Evolutionary conservation across 23 tunicate species (phyloP).

Genomic region (Pegea sp.): DNA sequence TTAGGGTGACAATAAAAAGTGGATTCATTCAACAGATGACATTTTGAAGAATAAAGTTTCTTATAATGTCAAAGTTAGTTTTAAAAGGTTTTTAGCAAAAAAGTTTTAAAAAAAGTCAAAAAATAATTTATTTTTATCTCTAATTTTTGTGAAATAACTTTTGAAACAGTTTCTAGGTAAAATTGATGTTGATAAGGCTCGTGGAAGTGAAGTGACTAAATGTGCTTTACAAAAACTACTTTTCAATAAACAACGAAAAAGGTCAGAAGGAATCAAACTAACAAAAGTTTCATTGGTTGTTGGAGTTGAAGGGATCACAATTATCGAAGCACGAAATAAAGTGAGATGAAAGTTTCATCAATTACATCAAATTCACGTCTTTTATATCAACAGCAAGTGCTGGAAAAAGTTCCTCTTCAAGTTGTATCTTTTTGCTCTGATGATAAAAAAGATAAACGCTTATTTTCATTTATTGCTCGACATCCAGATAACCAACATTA

Average conservation of each 20-base stretch:
- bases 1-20: neutral
- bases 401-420: slow-evolving; percentile 41
- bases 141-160: neutral
- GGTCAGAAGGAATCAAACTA: neutral
- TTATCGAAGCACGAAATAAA: neutral
- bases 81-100: no score
- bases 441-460: slow-evolving; percentile 54
- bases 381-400: slow-evolving; percentile 6
- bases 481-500: slow-evolving; percentile 50
- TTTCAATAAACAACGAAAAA: neutral
- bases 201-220: neutral
- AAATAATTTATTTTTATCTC: neutral
- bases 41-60: neutral
- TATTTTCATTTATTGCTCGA: slow-evolving; percentile 80
- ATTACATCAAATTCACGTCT: no score
- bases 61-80: neutral
- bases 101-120: neutral
- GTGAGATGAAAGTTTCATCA: no score
- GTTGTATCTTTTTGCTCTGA: slow-evolving; percentile 82
- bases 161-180: neutral
- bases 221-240: neutral
- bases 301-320: neutral
- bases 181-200: neutral
- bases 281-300: neutral
- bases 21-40: neutral